Evolutionary conservation across 2,113 vertebrate genomes (phyloP), one percentile per base, ranked within the genome.

Genomic region (Syngnathus typhle): DNA sequence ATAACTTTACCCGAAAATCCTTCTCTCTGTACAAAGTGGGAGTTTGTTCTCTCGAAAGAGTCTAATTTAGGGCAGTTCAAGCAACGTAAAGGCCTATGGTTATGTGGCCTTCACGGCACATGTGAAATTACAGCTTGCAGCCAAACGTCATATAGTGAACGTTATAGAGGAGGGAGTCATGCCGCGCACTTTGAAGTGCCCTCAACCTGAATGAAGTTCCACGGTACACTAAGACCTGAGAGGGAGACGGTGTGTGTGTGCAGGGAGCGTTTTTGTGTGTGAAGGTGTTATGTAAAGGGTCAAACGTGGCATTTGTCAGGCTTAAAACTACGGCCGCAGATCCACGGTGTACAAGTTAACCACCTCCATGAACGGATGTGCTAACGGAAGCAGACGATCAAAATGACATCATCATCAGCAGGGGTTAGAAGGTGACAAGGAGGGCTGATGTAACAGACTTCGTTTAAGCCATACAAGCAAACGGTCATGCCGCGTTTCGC

Each of bases 41-140:
- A 51, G 27, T 71, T 75, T 70, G 47, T 75, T 78, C 72, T 73
- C 70, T 81, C 65, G 36, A 78, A 78, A 60, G 60, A 75, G 64
- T 74, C 71, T 85, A 80, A 86, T 81, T 78, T 80, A 47, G 75
- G 64, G 64, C n/a, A 46, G 74, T 82, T 80, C 72, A 72, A 76
- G 61, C 70, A 37, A 68, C 38, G 77, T 80, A 86, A 80, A 82
- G 63, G 54, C 52, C 52, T 81, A 64, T 86, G 64, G 83, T 85
- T 86, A 87, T 87, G 79, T 82, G 85, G 83, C 74, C 75, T 74
- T 65, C 13, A 51, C n/a, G 71, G 74, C 72, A 75, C 81, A 75
- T 68, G 70, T 70, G 75, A 88, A 88, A 88, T 88, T 84, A 86
- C 60, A 85, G 75, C 77, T 70, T 70, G 71, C 63, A 71, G 80